Percentiles rank a stretch among this genome's conserved stretches.
Conservation (phyloP, 2,797 vertebrate genomes). For the Pseudochirops cupreus region DNA sequence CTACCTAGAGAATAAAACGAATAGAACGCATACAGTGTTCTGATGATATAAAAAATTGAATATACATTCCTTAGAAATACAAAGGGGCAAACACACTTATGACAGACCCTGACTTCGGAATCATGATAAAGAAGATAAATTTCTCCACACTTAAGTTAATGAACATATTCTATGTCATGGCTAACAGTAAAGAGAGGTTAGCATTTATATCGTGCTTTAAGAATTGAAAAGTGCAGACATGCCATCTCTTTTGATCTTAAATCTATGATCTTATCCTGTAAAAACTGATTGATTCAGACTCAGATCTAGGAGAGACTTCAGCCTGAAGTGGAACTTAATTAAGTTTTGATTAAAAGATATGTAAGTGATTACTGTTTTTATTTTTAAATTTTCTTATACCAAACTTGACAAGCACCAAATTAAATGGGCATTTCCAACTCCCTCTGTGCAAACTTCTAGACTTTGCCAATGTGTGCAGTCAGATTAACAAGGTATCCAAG, state of each 20-base stretch:
- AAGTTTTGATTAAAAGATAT: background rate
- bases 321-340: background rate
- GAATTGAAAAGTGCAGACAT: background rate
- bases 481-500: background rate
- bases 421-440: background rate
- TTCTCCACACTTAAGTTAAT: background rate
- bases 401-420: background rate
- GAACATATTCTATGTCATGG: background rate
- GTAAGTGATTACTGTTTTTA: background rate
- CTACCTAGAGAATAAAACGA: constrained; percentile 48
- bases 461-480: background rate
- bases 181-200: background rate
- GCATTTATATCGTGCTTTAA: background rate
- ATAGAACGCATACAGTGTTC: constrained; percentile 26
- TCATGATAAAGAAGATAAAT: background rate
- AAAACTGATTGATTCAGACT: background rate
- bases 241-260: background rate
- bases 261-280: background rate
- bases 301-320: background rate
- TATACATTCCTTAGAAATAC: background rate
- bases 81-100: background rate
- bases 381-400: background rate
- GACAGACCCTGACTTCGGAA: background rate
- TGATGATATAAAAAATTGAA: constrained; percentile 20
- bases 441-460: background rate